Base-by-base conservation (phyloP, 2,888 invertebrate species). In the Cyclophora albipunctata region DNA sequence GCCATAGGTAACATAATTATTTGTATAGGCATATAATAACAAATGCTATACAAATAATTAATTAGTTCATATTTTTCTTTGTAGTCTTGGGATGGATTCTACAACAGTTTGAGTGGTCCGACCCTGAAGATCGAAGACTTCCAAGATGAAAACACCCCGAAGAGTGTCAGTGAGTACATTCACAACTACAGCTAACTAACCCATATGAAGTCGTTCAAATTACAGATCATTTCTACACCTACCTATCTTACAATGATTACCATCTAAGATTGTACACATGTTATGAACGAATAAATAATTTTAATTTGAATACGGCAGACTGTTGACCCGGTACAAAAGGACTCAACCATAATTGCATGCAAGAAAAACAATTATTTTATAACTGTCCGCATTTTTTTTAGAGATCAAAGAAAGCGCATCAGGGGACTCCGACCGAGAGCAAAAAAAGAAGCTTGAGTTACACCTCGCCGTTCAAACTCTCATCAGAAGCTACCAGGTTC, bases 381-480 rank as follows among this genome's bases (percentile, higher is more conserved):
- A 20, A 20, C 20, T 20, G 20, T 20, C 20, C 20, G 20, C 20
- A 20, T 20, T 20, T 20, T 1, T 20, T 20, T 20, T 2, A 20
- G 20, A 20, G 20, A 20, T 20, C 20, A 20, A 20, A 20, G 20
- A 20, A 20, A 20, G 20, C 2, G 2, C 20, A 2, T 20, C 20
- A 20, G 20, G 20, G 20, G 20, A 1, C 20, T 20, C 20, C 20
- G 20, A 20, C 20, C 20, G 20, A 20, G 20, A 67, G 3, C 53
- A 63, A 34, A 64, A 53, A 40, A 60, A 70, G 48, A 76, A 61
- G 41, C 70, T 86, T 3, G 77, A 63, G 54, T 53, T 84, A 41
- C 93, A 93, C 74, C 73, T 94, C 56, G 92, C 93, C 45, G 93
- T 94, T 3, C 92, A 92, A 67, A 91, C 91, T 49, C 88, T 94